These are phyloP conservation scores for Saccopteryx leptura DNA, from an alignment of 2,113 vertebrate species.

Conservation along the genomic window DNA sequence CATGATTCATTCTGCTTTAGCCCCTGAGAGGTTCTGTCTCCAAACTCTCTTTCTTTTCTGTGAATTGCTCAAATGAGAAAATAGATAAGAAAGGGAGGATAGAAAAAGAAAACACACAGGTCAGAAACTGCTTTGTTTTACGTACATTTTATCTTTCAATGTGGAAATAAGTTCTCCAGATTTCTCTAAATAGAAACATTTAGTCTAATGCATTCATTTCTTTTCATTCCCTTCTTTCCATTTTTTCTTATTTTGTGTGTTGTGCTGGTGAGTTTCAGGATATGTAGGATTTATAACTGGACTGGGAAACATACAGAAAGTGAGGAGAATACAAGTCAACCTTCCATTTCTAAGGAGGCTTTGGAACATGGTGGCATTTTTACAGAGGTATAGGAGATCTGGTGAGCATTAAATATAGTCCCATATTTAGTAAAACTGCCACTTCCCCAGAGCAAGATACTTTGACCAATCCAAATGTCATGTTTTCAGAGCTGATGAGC, in stretches of 20 bases:
- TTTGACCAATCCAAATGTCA: background rate
- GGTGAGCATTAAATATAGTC: background rate
- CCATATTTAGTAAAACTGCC: background rate
- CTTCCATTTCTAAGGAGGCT: background rate
- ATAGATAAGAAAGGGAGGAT: background rate
- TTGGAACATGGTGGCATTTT: background rate
- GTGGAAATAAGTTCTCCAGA: background rate
- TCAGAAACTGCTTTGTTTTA: background rate
- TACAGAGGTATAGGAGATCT: background rate
- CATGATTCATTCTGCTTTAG: background rate
- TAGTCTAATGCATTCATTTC: background rate
- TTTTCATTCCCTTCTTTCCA: background rate
- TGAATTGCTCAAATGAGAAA: constrained; percentile 58
- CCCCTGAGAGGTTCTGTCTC: background rate
- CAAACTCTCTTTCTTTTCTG: background rate
- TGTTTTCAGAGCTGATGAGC: background rate
- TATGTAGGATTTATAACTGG: background rate
- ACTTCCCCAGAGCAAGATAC: background rate
- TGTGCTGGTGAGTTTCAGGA: background rate
- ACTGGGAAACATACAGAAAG: background rate
- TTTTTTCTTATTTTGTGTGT: background rate
- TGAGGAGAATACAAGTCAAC: background rate
- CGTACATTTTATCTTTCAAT: constrained; percentile 1
- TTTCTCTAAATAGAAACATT: background rate
- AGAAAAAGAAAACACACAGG: background rate